Percentiles rank a stretch among this genome's conserved stretches.
Evolutionary conservation across 2,888 invertebrate species (phyloP).

Genomic region (Meteorus cinctellus): DNA sequence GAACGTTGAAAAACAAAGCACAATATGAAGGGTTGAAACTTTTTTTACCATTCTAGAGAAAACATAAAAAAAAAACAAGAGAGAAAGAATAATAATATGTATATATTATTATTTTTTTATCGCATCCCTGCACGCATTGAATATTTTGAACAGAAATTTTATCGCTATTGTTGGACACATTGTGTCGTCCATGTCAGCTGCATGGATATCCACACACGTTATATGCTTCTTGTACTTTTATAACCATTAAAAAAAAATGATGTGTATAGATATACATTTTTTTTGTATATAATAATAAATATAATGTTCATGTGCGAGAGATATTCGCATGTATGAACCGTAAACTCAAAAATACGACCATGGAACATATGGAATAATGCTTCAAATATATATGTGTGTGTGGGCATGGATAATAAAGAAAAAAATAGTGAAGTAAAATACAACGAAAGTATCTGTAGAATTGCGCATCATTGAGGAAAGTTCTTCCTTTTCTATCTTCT

Average conservation of each 20-base stretch:
- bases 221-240: background rate
- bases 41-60: background rate
- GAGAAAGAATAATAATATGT: background rate
- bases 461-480: background rate
- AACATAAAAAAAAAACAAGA: background rate
- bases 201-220: background rate
- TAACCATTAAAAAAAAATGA: slow-evolving; percentile 6
- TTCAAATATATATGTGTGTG: background rate
- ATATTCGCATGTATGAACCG: slow-evolving; percentile 28
- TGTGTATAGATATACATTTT: background rate
- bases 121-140: slow-evolving; percentile 4
- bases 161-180: slow-evolving; percentile 11
- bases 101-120: slow-evolving; percentile 1
- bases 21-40: background rate
- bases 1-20: background rate
- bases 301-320: background rate
- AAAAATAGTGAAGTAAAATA: background rate
- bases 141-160: slow-evolving; percentile 7
- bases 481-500: background rate
- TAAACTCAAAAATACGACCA: slow-evolving; percentile 23
- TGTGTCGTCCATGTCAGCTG: background rate
- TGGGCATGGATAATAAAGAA: background rate
- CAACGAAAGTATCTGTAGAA: background rate
- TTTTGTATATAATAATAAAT: background rate
- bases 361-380: slow-evolving; percentile 4